phyloP scores from a whole-genome alignment of 1,140 invertebrate genomes.

The Archegozetes longisetosus region DNA sequence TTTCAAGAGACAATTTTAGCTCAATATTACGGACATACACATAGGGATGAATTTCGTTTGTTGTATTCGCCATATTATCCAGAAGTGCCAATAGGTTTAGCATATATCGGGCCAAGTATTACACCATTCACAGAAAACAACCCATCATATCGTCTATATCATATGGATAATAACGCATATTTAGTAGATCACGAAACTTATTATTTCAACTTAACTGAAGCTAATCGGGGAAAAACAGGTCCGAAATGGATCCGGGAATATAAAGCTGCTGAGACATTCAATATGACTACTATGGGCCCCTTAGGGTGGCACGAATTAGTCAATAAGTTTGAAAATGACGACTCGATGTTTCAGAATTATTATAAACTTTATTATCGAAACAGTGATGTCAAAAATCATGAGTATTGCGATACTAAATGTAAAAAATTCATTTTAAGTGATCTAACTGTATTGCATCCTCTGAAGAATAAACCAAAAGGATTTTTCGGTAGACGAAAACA shows the following conservation, averaged over 20 bases:
- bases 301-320: slow-evolving; percentile 71
- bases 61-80: slow-evolving; percentile 43
- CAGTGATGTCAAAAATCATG: slow-evolving; percentile 16
- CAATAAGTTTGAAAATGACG: slow-evolving; percentile 62
- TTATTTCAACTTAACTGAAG: slow-evolving; percentile 88
- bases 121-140: slow-evolving; percentile 82
- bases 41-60: slow-evolving; percentile 83
- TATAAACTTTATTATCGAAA: slow-evolving; percentile 40
- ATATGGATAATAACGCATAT: slow-evolving; percentile 46
- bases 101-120: slow-evolving; percentile 50
- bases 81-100: slow-evolving; percentile 19
- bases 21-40: slow-evolving; percentile 91
- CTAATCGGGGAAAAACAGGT: slow-evolving; percentile 39
- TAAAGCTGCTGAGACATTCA: slow-evolving; percentile 60
- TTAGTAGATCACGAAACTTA: slow-evolving; percentile 87
- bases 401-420: slow-evolving; percentile 12
- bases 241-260: slow-evolving; percentile 81
- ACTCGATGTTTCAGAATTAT: slow-evolving; percentile 66
- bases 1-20: slow-evolving; percentile 77
- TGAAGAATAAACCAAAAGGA: slow-evolving; percentile 15
- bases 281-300: slow-evolving; percentile 59
- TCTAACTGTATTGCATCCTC: slow-evolving; percentile 15
- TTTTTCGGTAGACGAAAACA: slow-evolving; percentile 14
- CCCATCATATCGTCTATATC: slow-evolving; percentile 88
- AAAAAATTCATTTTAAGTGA: slow-evolving; percentile 16